A percentile compares a stretch with the other conserved stretches of the same genome.
phyloP scores from a whole-genome alignment of 2,888 invertebrate species.

The Drosophila buzzatii region DNA sequence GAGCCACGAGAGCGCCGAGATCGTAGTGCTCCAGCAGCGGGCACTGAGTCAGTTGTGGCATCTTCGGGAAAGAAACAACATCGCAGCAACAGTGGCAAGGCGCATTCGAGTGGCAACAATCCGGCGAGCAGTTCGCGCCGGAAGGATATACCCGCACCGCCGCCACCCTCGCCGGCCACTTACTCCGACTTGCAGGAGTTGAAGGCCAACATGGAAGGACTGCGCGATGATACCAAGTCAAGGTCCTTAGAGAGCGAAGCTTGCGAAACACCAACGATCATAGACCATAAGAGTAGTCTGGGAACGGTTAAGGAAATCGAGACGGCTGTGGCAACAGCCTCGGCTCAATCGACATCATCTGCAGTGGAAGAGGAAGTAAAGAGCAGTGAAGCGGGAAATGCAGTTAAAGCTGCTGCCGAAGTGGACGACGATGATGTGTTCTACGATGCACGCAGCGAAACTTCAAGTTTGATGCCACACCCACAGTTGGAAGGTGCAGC shows the following conservation, averaged over 20 bases:
- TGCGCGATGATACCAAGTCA: conserved; percentile 74
- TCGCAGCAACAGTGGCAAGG: conserved; percentile 56
- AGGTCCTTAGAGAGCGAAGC: conserved; percentile 66
- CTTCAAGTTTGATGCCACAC: conserved; percentile 56
- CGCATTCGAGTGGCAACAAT: conserved; percentile 21
- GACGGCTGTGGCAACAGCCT: background rate
- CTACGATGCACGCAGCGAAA: conserved; percentile 84
- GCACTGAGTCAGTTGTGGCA: background rate
- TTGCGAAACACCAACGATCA: conserved; percentile 45
- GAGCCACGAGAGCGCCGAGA: conserved; percentile 42
- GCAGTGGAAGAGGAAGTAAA: conserved; percentile 26
- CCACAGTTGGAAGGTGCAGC: conserved; percentile 1
- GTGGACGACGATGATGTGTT: conserved; percentile 83
- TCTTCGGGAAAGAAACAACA: conserved; percentile 58
- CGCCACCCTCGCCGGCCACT: conserved; percentile 80
- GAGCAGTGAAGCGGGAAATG: conserved; percentile 23
- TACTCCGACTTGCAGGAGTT: conserved; percentile 81
- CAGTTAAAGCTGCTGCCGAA: conserved; percentile 43
- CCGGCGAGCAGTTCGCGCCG: conserved; percentile 49
- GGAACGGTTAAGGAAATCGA: conserved; percentile 1
- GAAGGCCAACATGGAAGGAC: conserved; percentile 76
- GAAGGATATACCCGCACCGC: conserved; percentile 80
- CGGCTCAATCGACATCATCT: background rate
- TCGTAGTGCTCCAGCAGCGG: conserved; percentile 18
- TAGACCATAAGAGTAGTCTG: conserved; percentile 3